Evolutionary conservation across 2,797 vertebrate genomes (phyloP).

Genomic region (Gobionotothen gibberifrons): DNA sequence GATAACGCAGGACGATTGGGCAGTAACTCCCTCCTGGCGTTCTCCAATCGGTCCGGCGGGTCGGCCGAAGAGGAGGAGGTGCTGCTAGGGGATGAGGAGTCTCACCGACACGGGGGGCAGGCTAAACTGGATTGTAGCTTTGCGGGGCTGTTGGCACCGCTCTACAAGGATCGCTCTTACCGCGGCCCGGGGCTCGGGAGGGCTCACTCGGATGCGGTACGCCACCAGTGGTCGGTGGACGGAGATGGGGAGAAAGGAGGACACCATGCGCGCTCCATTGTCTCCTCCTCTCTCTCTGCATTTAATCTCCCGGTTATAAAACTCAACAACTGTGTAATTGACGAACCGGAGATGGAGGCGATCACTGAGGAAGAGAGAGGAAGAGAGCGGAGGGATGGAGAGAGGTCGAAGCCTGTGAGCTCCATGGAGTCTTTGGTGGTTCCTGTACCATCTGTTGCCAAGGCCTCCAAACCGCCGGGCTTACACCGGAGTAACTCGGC

Average conservation of each 20-base stretch:
- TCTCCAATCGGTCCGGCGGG: slow-evolving; percentile 80
- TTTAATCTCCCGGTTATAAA: slow-evolving; percentile 98
- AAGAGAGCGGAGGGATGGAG: slow-evolving; percentile 65
- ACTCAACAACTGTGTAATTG: slow-evolving; percentile 98
- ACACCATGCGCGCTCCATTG: slow-evolving; percentile 93
- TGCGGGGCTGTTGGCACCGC: slow-evolving; percentile 86
- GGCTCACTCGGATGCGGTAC: slow-evolving; percentile 74
- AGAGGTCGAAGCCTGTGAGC: slow-evolving; percentile 79
- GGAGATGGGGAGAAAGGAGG: slow-evolving; percentile 66
- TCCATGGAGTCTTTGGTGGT: slow-evolving; percentile 91
- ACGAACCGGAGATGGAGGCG: slow-evolving; percentile 94
- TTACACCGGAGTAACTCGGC: slow-evolving; percentile 87
- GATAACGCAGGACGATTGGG: slow-evolving; percentile 86
- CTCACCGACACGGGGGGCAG: slow-evolving; percentile 48
- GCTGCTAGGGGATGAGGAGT: slow-evolving; percentile 83
- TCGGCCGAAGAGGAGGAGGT: slow-evolving; percentile 82
- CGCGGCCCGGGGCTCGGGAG: slow-evolving; percentile 72
- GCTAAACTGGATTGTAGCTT: slow-evolving; percentile 70
- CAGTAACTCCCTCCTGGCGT: slow-evolving; percentile 87
- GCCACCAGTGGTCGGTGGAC: slow-evolving; percentile 73
- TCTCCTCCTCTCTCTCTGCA: slow-evolving; percentile 96
- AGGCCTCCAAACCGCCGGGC: slow-evolving; percentile 84
- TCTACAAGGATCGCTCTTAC: slow-evolving; percentile 84
- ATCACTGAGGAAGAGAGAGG: slow-evolving; percentile 90
- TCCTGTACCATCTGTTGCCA: slow-evolving; percentile 85